Percentiles rank a stretch among this genome's conserved stretches.
These are phyloP conservation scores for Eulemur macaco DNA, from an alignment of 2,113 vertebrate species.

Conservation along the genomic window DNA sequence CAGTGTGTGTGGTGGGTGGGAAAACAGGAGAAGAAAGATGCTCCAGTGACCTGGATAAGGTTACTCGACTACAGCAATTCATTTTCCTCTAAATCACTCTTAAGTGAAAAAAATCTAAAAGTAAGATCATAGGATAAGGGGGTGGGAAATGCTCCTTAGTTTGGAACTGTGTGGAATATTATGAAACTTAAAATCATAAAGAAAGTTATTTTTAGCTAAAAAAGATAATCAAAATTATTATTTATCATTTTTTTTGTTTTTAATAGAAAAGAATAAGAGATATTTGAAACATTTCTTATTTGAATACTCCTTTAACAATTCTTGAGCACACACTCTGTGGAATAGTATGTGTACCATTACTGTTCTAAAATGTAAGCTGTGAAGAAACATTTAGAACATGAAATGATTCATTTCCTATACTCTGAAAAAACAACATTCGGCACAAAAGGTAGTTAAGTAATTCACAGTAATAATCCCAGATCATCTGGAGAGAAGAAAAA, in stretches of 20 bases:
- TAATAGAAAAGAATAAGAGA: background rate
- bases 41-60: conserved; percentile 12
- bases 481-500: background rate
- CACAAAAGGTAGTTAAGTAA: background rate
- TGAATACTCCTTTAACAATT: background rate
- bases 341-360: background rate
- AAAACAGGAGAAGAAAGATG: background rate
- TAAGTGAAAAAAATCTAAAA: conserved; percentile 1
- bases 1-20: background rate
- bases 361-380: background rate
- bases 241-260: background rate
- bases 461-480: background rate
- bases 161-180: background rate
- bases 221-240: background rate
- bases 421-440: background rate
- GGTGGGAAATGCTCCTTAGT: background rate
- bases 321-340: background rate
- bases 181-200: background rate
- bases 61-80: background rate
- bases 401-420: background rate
- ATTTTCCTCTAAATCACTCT: background rate
- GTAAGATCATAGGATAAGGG: background rate
- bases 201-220: background rate
- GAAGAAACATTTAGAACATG: background rate
- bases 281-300: background rate